Base-by-base conservation (phyloP, 2,797 vertebrate species). In the Acridotheres tristis region DNA sequence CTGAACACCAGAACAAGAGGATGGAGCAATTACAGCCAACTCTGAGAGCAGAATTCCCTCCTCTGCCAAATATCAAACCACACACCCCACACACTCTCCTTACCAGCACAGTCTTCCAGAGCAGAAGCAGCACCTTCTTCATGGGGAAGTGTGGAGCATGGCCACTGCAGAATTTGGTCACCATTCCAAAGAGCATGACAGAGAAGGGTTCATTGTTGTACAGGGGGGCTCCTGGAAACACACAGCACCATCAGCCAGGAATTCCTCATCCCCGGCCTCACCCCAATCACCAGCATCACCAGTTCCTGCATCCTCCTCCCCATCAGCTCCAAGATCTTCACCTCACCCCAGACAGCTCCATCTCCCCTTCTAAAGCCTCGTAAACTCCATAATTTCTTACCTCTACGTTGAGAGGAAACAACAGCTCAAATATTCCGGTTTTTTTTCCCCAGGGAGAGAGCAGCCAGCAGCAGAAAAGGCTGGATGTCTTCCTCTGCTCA, bases 91-190 rank as follows among this genome's bases (percentile, higher is more conserved):
- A 23, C 3, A 13, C 54, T 40, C 62, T 92, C 47, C 98, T 98
- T 93, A 99, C 99, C 98, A 99, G 97, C 42, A 99, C 98, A 54
- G 98, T 99, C 96, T 99, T 99, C 99, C 99, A 99, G 69, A 99
- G 97, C 94, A 99, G 97, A 91, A 99, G 91, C 47, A 99, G 96
- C 67, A 99, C 99, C 90, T 99, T 99, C 98, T 99, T 99, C 99
- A 99, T 99, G 55, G 99, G 99, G 93, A 99, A 99, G 92, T 99
- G 99, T 0, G 99, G 99, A 5, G 99, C 99, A 0, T 99, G 99
- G 88, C 99, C 99, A 1, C 99, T 99, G 98, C 99, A 99, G 98
- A 99, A 99, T 94, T 99, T 99, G 86, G 99, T 99, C 83, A 99
- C 99, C 99, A 99, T 99, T 48, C 99, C 99, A 27, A 99, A 99